A percentile compares a stretch with the other conserved stretches of the same genome.
Evolutionary conservation across 2,888 invertebrate genomes (phyloP).

Genomic region (Rhagonycha fulva): DNA sequence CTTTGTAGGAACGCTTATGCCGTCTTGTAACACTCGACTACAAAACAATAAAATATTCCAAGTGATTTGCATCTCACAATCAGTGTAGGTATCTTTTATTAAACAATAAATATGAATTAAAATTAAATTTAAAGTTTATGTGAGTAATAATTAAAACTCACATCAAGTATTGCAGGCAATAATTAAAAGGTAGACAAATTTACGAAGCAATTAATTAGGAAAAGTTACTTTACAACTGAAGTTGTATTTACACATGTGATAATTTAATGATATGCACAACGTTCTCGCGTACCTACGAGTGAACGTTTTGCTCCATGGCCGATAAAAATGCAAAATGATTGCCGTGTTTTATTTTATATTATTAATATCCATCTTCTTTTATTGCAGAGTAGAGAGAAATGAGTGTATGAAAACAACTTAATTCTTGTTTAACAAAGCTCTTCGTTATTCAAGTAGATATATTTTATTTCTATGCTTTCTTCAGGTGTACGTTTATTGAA

Average conservation of each 20-base stretch:
- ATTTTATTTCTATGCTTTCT: background rate
- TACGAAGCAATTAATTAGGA: slow-evolving; percentile 32
- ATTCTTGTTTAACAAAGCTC: slow-evolving; percentile 12
- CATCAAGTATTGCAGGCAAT: slow-evolving; percentile 6
- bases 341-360: background rate
- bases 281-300: slow-evolving; percentile 14
- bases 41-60: background rate
- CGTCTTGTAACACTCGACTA: background rate
- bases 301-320: slow-evolving; percentile 28
- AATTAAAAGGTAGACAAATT: slow-evolving; percentile 25
- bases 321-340: background rate
- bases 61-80: background rate
- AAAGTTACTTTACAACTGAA: background rate
- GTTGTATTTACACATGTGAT: slow-evolving; percentile 31
- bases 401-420: slow-evolving; percentile 7
- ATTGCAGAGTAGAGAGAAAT: background rate
- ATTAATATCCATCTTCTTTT: background rate
- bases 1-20: background rate
- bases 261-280: slow-evolving; percentile 26
- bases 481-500: background rate
- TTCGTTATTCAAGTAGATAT: slow-evolving; percentile 2
- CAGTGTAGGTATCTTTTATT: slow-evolving; percentile 3
- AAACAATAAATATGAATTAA: slow-evolving; percentile 8
- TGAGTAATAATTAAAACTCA: slow-evolving; percentile 6
- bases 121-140: slow-evolving; percentile 13